Percentiles rank a stretch among this genome's conserved stretches.
Evolutionary conservation across 2,888 invertebrate species (phyloP).

Genomic region (Apoda limacodes): DNA sequence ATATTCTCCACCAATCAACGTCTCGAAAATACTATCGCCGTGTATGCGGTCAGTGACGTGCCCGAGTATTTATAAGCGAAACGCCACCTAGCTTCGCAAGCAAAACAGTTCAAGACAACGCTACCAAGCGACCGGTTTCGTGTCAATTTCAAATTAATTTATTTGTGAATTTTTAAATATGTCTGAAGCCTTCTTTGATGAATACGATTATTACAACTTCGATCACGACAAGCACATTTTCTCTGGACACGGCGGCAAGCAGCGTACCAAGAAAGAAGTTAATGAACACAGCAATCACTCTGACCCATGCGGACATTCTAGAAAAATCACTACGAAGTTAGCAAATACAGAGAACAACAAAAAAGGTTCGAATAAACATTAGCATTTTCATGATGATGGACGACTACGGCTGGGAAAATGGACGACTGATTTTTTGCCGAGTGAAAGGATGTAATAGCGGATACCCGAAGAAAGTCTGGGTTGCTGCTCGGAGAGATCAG

Average conservation of each 20-base stretch:
- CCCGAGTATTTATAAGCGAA: conserved; percentile 43
- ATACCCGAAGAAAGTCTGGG: conserved; percentile 50
- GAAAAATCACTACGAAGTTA: conserved; percentile 89
- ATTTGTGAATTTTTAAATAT: conserved; percentile 64
- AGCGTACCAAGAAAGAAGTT: conserved; percentile 90
- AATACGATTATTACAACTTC: conserved; percentile 95
- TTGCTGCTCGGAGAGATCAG: conserved; percentile 52
- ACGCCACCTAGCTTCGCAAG: conserved; percentile 26
- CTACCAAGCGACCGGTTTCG: conserved; percentile 30
- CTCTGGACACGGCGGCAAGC: conserved; percentile 90
- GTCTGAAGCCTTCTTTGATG: conserved; percentile 88
- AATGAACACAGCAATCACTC: conserved; percentile 90
- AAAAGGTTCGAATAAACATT: conserved; percentile 60
- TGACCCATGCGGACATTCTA: conserved; percentile 93
- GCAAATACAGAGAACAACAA: conserved; percentile 87
- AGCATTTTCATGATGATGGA: conserved; percentile 24
- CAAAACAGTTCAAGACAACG: too few species aligned
- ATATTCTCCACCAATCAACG: conserved; percentile 48
- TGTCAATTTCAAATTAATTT: conserved; percentile 28
- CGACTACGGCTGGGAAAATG: conserved; percentile 55
- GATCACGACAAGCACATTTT: conserved; percentile 92
- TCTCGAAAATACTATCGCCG: conserved; percentile 53
- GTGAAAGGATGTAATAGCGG: conserved; percentile 46
- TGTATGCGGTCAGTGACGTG: conserved; percentile 67
- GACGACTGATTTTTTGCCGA: conserved; percentile 47